Evolutionary conservation across 2,113 vertebrate genomes (phyloP), one percentile per base, ranked within the genome.

Genomic region (Carassius carassius): DNA sequence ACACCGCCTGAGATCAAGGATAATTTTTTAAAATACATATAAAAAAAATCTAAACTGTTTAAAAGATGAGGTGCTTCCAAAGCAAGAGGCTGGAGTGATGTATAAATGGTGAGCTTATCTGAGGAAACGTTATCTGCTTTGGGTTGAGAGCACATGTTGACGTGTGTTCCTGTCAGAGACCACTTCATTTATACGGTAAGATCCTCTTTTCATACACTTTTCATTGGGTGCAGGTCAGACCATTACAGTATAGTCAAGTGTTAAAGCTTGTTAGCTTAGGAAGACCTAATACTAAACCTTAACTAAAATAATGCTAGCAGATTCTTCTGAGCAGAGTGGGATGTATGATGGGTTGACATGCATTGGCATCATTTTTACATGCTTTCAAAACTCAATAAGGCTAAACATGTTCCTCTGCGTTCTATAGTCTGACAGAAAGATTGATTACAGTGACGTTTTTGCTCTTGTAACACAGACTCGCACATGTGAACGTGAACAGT

Each of bases 61-160:
- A 4, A 14, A 35, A 19, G 44, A 0, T 21, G 3, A 35, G 6
- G 25, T 14, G 54, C n/a, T 12, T 37, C 9, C 9, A 16, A 2
- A 84, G 35, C 12, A 13, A 85, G 81, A 85, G 32, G 37, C 2
- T 25, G 16, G 44, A 51, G 51, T 77, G 25, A 69, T n/a, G 51
- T 1, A 14, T 1, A 14, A 13, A 60, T 23, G 3, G 12, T 8
- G 41, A 44, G 9, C 2, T 44, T 44, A 44, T 44, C 41, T 44
- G 41, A 10, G 17, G 51, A 72, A 49, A 47, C 10, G 19, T 47
- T 77, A 10, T 41, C 54, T n/a, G 4, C 32, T 7, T 37, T 60
- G 32, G 12, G 2, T 44, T 63, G n/a, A 63, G 35, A 44, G 41
- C 77, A 62, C n/a, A 72, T 77, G 35, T 44, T 62, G 23, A 47